Percentiles rank a stretch among this genome's conserved stretches.
Conservation (phyloP, 1,140 invertebrate genomes). For the Tribolium castaneum region DNA sequence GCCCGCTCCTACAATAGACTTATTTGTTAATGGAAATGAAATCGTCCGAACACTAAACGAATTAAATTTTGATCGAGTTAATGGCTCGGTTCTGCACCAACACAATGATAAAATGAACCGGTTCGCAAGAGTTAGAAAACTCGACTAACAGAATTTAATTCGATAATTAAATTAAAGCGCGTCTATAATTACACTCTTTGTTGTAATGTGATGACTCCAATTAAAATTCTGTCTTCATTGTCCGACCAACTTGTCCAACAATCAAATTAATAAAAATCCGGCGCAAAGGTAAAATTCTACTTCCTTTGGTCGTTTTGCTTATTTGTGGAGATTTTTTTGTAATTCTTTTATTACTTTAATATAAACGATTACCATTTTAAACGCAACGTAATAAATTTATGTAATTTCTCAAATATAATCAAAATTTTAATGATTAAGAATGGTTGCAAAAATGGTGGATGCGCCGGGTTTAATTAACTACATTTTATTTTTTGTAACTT, state of each 20-base stretch:
- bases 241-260: neutral
- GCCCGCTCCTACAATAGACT: slow-evolving; percentile 47
- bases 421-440: no score
- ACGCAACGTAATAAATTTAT: no score
- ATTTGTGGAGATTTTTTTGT: no score
- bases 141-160: slow-evolving; percentile 38
- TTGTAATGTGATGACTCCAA: slow-evolving; percentile 33
- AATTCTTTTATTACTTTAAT: no score
- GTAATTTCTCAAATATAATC: no score
- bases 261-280: neutral
- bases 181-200: slow-evolving; percentile 38
- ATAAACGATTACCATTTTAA: no score
- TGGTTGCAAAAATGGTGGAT: no score
- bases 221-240: slow-evolving; percentile 14
- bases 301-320: no score
- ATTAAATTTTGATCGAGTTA: slow-evolving; percentile 59
- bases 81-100: slow-evolving; percentile 52
- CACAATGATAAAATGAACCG: slow-evolving; percentile 54
- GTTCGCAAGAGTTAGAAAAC: slow-evolving; percentile 36
- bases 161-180: slow-evolving; percentile 37
- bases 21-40: slow-evolving; percentile 59
- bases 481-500: no score
- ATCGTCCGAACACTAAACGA: slow-evolving; percentile 55
- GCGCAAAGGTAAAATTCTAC: no score
- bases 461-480: no score